phyloP scores from a whole-genome alignment of 2,797 vertebrate species.

The Catharus ustulatus region DNA sequence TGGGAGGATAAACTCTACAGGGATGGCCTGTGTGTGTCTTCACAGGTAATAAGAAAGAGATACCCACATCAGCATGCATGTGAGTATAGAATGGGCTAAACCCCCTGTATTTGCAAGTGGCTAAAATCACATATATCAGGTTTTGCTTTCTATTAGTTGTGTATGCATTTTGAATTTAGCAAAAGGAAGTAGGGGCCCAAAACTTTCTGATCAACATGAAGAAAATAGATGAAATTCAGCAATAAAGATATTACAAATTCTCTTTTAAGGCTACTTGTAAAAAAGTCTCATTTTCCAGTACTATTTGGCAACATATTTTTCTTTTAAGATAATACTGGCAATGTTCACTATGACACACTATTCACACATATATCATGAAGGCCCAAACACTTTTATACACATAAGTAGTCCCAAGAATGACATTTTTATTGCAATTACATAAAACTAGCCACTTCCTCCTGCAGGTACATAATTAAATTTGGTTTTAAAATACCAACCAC shows the following conservation, averaged over 20 bases:
- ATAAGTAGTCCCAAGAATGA: not conserved
- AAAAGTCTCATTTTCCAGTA: not conserved
- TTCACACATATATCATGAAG: not conserved
- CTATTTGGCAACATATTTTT: fast-evolving
- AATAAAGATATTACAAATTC: not conserved
- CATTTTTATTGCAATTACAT: not conserved
- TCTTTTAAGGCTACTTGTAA: not conserved
- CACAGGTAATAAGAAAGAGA: conserved; percentile 32
- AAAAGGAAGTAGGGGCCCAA: not conserved
- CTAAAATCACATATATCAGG: not conserved
- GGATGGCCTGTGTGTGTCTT: conserved; percentile 24
- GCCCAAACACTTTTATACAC: not conserved
- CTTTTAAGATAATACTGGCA: not conserved
- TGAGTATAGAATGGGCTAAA: conserved; percentile 20
- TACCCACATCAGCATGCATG: conserved; percentile 7
- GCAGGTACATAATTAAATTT: not conserved
- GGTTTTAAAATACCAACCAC: not conserved
- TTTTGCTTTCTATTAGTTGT: not conserved
- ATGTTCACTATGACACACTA: not conserved
- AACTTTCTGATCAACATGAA: not conserved
- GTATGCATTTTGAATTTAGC: not conserved
- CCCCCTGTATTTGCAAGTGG: not conserved
- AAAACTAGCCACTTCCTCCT: not conserved
- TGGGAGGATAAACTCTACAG: conserved; percentile 52
- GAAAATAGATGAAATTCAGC: not conserved